Conservation (phyloP, 2,113 vertebrate species). For the Onychostruthus taczanowskii region DNA sequence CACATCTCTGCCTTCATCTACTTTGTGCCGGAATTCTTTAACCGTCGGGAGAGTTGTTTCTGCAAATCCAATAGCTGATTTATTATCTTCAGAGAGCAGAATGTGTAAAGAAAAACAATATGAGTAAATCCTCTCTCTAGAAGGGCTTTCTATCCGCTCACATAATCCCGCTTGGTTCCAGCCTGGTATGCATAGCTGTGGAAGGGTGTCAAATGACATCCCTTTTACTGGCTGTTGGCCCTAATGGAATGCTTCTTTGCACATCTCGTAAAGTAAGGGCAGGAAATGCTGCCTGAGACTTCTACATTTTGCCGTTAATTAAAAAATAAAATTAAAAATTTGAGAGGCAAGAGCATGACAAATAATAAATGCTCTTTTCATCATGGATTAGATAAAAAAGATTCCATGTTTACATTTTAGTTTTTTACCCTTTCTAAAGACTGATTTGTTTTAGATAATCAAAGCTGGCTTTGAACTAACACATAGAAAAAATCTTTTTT, state of each 20-base stretch:
- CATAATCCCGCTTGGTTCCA: constrained; percentile 21
- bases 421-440: constrained; percentile 38
- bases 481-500: not conserved
- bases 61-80: constrained; percentile 15
- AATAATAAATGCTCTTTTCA: constrained; percentile 51
- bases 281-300: constrained; percentile 47
- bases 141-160: constrained; percentile 30
- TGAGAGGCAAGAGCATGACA: not conserved
- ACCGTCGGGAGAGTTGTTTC: not conserved
- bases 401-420: constrained; percentile 32
- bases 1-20: not conserved
- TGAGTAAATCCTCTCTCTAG: constrained; percentile 22
- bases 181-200: constrained; percentile 10
- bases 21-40: not conserved
- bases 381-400: constrained; percentile 48
- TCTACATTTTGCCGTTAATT: constrained; percentile 14
- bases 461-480: constrained; percentile 61
- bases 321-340: not conserved
- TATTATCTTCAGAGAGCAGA: constrained; percentile 31
- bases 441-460: constrained; percentile 53
- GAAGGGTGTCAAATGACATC: constrained; percentile 57
- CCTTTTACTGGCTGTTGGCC: constrained; percentile 40
- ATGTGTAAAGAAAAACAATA: constrained; percentile 29
- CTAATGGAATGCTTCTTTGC: constrained; percentile 51
- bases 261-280: constrained; percentile 26